Base-by-base conservation (phyloP, 2,888 invertebrate genomes). In the Noctua fimbriata region DNA sequence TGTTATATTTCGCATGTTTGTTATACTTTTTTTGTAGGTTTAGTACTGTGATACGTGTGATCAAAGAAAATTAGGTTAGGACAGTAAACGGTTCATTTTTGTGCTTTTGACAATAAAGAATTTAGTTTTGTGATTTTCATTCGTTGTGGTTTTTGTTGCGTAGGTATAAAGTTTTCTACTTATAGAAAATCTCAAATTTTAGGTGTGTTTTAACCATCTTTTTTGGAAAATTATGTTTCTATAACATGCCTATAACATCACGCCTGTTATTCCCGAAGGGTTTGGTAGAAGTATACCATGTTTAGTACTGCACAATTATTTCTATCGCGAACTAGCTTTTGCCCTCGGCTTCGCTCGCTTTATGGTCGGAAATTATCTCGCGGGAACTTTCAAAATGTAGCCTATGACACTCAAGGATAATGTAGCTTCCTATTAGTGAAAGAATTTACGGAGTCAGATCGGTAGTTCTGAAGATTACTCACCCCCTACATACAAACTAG, bases 1-100 rank as follows among this genome's bases (percentile, higher is more conserved):
- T 83, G 76, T 73, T 67, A 85, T 81, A 85, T 84, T 89, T 88
- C 71, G 86, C 84, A 79, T 88, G 83, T 87, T 84, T 79, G 78
- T 74, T 76, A 67, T 78, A 81, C 32, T 82, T 83, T 81, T 82
- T 76, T 82, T 76, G 73, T 80, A 44, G 63, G 49, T 76, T 78
- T 81, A n/a, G 60, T 9, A 44, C 52, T 66, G 72, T 71, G 58
- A 75, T 73, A 52, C 60, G 73, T 78, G 79, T 79, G 76, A 74
- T 77, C 76, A 60, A 73, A 73, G 44, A 52, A 74, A 87, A 85
- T 86, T 85, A 76, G 65, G 78, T 76, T 81, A 24, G 55, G 12
- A 9, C 24, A 16, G 55, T 66, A 85, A 58, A 71, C 36, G 41
- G n/a, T 32, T 41, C 63, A 47, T 32, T 67, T 10, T 47, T 49